Conservation (phyloP, 2,797 vertebrate genomes). For the Fistularia tabacaria region DNA sequence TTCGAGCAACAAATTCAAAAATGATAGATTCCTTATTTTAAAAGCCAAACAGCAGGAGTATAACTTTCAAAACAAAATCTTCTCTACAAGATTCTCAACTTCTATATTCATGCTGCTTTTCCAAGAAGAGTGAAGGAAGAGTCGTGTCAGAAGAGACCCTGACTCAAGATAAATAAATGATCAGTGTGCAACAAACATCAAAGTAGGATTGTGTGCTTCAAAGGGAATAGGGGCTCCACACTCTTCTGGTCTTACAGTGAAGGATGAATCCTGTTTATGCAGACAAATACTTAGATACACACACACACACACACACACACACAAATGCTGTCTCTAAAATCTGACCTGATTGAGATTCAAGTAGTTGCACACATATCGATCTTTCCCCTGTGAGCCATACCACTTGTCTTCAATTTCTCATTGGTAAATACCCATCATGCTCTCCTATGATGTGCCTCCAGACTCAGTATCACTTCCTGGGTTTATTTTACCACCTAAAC, state of each 20-base stretch:
- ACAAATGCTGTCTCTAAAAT: slow-evolving; percentile 31
- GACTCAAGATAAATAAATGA: slow-evolving; percentile 75
- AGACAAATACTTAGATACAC: slow-evolving; percentile 11
- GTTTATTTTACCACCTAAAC: neutral
- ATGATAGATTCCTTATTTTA: slow-evolving; percentile 1
- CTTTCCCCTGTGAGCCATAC: slow-evolving; percentile 25
- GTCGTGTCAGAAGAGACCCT: slow-evolving; percentile 44
- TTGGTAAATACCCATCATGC: slow-evolving; percentile 24
- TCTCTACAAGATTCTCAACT: slow-evolving; percentile 6
- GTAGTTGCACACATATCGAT: slow-evolving; percentile 46
- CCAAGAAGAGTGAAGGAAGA: slow-evolving; percentile 42
- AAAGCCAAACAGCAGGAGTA: neutral
- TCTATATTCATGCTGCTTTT: slow-evolving; percentile 6
- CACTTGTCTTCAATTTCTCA: slow-evolving; percentile 15
- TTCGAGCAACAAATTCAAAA: neutral
- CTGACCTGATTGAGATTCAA: slow-evolving; percentile 51
- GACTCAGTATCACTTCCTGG: neutral
- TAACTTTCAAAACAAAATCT: slow-evolving; percentile 19
- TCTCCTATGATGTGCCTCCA: slow-evolving; percentile 17
- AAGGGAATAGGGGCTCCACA: slow-evolving; percentile 61
- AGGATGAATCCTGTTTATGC: slow-evolving; percentile 39
- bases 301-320: slow-evolving; percentile 2
- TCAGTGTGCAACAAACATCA: slow-evolving; percentile 74
- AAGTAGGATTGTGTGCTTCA: slow-evolving; percentile 72
- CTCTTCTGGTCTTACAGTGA: slow-evolving; percentile 46